Conservation (phyloP, 2,888 invertebrate genomes). For the Lepidochrysops patricia region DNA sequence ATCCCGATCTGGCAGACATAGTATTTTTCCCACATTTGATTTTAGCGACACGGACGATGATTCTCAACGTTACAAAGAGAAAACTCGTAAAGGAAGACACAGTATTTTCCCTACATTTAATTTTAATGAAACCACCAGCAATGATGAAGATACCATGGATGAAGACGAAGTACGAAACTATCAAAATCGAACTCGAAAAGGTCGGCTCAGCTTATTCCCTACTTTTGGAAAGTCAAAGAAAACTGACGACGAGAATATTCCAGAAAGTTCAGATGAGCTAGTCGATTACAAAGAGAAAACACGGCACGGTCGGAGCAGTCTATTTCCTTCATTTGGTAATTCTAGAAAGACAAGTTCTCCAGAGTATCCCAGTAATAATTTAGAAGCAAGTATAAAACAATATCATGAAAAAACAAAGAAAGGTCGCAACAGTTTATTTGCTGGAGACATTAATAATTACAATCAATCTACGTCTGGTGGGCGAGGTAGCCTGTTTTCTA, state of each 20-base stretch:
- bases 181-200: conserved; percentile 57
- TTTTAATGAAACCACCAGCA: conserved; percentile 45
- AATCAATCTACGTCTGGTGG: conserved; percentile 33
- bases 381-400: conserved; percentile 57
- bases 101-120: conserved; percentile 63
- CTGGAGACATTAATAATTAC: conserved; percentile 40
- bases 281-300: conserved; percentile 62
- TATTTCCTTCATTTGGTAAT: conserved; percentile 62
- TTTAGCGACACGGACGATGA: conserved; percentile 54
- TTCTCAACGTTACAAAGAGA: conserved; percentile 52
- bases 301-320: conserved; percentile 47
- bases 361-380: conserved; percentile 40
- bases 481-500: conserved; percentile 36
- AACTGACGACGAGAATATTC: conserved; percentile 50
- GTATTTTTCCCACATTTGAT: conserved; percentile 61
- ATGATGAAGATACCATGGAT: conserved; percentile 54
- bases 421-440: conserved; percentile 45
- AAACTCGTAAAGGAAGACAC: conserved; percentile 50
- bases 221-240: conserved; percentile 50
- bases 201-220: conserved; percentile 57
- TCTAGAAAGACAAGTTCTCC: conserved; percentile 51
- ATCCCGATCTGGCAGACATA: conserved; percentile 51
- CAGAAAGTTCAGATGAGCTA: conserved; percentile 62
- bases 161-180: conserved; percentile 60
- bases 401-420: conserved; percentile 49